Evolutionary conservation across 2,797 vertebrate species (phyloP).

Genomic region (Tapirus indicus): DNA sequence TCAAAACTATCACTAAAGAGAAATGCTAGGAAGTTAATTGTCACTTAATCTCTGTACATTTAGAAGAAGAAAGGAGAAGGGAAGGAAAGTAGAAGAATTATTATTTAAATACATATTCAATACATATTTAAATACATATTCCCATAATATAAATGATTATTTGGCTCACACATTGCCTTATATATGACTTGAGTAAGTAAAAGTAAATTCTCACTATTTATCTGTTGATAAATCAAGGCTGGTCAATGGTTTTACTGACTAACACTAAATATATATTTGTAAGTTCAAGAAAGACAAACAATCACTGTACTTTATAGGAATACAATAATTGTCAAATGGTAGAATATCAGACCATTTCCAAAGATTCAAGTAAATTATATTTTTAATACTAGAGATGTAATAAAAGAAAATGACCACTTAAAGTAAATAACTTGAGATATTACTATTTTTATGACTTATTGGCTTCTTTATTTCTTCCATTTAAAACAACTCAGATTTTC

Average conservation of each 20-base stretch:
- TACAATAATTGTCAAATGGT: neutral
- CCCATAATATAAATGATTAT: neutral
- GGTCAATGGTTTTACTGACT: neutral
- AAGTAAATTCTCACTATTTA: conserved; percentile 5
- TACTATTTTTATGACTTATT: conserved; percentile 27
- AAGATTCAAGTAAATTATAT: conserved; percentile 39
- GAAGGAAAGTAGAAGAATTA: neutral
- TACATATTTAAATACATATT: neutral
- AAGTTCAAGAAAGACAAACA: neutral
- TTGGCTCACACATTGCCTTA: neutral
- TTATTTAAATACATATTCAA: neutral
- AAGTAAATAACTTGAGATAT: conserved; percentile 55
- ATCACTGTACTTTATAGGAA: neutral
- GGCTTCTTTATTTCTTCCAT: conserved; percentile 36
- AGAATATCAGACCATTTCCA: neutral
- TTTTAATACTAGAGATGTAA: conserved; percentile 34
- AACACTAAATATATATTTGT: neutral
- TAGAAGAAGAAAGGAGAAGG: neutral
- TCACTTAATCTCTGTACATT: neutral
- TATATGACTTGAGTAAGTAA: neutral
- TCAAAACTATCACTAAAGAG: neutral
- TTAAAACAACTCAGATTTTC: conserved; percentile 39
- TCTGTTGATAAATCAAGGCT: conserved; percentile 15
- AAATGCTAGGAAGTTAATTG: neutral
- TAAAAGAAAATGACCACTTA: conserved; percentile 46